Conservation (phyloP, 1,140 invertebrate genomes). For the Chrysomallon squamiferum region DNA sequence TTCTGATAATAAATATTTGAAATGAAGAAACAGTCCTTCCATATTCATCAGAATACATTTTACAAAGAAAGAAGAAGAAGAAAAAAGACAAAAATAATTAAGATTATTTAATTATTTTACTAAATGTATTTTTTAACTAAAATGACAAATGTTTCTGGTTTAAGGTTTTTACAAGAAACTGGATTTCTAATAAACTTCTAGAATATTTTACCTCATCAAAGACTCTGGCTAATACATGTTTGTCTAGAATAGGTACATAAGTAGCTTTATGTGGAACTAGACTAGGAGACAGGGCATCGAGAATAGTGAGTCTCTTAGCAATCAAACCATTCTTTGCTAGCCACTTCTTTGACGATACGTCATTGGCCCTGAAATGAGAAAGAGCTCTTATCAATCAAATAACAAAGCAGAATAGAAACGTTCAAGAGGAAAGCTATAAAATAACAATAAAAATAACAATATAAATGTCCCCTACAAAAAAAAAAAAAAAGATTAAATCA, state of each 20-base stretch:
- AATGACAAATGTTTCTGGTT: no score
- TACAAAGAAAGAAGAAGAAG: no score
- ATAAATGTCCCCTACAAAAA: not conserved
- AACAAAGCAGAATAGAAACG: not conserved
- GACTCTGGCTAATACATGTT: constrained; percentile 57
- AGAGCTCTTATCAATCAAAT: not conserved
- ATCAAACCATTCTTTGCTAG: constrained; percentile 54
- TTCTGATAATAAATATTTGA: no score
- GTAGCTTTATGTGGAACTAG: constrained; percentile 54
- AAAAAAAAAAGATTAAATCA: not conserved
- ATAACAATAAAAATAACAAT: not conserved
- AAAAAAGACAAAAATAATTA: no score
- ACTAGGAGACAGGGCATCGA: constrained; percentile 58
- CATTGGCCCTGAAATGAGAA: constrained; percentile 22
- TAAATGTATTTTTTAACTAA: no score
- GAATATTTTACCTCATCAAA: constrained; percentile 62
- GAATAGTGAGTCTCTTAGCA: constrained; percentile 57
- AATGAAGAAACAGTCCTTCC: no score
- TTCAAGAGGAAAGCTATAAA: not conserved
- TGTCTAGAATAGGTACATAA: constrained; percentile 59
- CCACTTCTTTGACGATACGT: constrained; percentile 54
- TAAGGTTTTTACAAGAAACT: no score
- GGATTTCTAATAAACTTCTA: no score
- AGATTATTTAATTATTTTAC: no score
- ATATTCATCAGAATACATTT: no score